These are phyloP conservation scores for Ptilonorhynchus violaceus DNA, from an alignment of 2,113 vertebrate species.

Conservation along the genomic window DNA sequence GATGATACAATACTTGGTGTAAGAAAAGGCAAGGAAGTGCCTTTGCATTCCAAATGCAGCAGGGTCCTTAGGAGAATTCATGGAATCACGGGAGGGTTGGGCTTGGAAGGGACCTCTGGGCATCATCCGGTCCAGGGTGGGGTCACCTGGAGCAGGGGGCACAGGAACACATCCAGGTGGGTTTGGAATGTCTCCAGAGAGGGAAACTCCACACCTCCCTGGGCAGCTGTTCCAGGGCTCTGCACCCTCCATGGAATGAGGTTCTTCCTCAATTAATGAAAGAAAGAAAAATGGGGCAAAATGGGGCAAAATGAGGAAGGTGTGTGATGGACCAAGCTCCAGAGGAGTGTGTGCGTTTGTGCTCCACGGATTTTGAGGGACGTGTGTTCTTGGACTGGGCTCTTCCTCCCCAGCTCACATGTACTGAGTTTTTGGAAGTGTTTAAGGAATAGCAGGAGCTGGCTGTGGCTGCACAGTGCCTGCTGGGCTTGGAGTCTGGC, in stretches of 20 bases:
- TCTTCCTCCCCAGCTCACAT: neutral
- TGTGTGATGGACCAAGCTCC: neutral
- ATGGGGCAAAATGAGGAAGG: too few relatives aligned
- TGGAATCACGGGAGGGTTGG: neutral
- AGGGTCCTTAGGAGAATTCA: neutral
- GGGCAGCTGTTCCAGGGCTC: neutral
- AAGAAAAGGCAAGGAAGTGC: neutral
- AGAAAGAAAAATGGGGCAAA: neutral
- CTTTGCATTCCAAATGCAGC: neutral
- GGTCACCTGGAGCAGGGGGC: neutral
- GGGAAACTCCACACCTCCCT: neutral
- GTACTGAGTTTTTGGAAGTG: neutral
- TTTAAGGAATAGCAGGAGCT: neutral
- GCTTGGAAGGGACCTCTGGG: neutral
- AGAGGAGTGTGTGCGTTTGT: neutral
- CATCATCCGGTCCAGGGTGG: neutral
- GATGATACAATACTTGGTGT: neutral
- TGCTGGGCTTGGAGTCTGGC: neutral
- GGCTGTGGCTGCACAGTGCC: neutral
- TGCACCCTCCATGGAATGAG: neutral
- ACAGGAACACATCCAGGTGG: neutral
- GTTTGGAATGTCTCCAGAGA: neutral
- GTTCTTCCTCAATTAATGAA: neutral
- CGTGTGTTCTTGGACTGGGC: neutral
- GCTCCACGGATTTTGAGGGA: neutral